Percentiles rank a stretch among this genome's conserved stretches.
Evolutionary conservation across 2,797 vertebrate species (phyloP).

Genomic region (Chrysocyon brachyurus): DNA sequence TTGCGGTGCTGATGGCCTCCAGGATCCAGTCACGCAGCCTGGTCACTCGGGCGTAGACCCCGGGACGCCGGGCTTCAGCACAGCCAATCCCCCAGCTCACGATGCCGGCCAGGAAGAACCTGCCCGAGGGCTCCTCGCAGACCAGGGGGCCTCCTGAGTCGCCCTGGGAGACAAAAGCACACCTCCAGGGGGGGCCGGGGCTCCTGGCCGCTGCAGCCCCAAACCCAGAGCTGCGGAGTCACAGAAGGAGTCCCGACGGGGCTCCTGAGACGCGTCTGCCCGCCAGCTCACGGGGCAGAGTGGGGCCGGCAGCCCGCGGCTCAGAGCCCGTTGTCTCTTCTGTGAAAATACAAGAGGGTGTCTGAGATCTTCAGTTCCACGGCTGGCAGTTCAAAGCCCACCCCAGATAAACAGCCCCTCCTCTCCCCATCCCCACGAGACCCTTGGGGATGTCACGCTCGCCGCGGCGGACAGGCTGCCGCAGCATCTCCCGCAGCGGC

Average conservation of each 20-base stretch:
- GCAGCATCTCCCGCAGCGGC: fast-evolving
- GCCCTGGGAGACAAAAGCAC: slow-evolving; percentile 89
- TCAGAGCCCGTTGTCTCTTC: neutral
- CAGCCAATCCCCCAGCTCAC: slow-evolving; percentile 99
- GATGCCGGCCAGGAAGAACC: slow-evolving; percentile 96
- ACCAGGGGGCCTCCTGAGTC: slow-evolving; percentile 98
- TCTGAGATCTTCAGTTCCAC: neutral
- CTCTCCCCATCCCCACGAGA: neutral
- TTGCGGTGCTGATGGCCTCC: slow-evolving; percentile 75
- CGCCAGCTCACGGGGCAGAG: fast-evolving
- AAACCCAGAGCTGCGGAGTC: neutral
- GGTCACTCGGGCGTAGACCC: slow-evolving; percentile 95
- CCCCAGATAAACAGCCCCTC: too few relatives aligned
- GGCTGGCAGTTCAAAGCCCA: neutral
- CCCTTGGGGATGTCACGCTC: neutral
- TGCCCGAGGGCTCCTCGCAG: slow-evolving; percentile 94
- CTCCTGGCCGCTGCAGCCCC: fast-evolving
- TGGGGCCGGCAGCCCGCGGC: fast-evolving
- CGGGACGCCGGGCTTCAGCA: slow-evolving; percentile 94
- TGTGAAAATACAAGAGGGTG: neutral
- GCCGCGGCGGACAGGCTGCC: neutral
- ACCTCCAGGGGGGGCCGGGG: neutral
- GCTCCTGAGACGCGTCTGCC: neutral
- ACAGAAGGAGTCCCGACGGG: neutral
- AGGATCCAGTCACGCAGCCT: slow-evolving; percentile 95